Conservation (phyloP, 2,797 vertebrate genomes). For the Holocentrus rufus region DNA sequence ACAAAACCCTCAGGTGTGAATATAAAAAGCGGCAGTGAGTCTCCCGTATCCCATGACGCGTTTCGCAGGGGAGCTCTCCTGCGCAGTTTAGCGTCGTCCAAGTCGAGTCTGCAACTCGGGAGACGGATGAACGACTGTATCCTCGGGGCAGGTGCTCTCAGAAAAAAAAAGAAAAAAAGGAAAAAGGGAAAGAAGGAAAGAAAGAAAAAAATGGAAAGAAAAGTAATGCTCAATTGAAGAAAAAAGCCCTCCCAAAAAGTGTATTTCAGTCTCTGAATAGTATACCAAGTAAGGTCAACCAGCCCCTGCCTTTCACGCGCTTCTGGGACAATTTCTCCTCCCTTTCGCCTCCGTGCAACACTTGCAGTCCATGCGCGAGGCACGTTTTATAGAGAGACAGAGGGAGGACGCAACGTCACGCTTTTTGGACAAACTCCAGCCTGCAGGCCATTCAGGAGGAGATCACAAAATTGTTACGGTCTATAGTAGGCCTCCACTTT, state of each 20-base stretch:
- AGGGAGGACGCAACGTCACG: constrained; percentile 81
- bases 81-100: constrained; percentile 49
- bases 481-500: neutral
- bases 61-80: constrained; percentile 61
- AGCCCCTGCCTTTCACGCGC: constrained; percentile 37
- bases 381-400: constrained; percentile 75
- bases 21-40: constrained; percentile 24
- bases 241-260: neutral
- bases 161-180: neutral
- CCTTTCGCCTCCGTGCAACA: constrained; percentile 50
- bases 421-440: constrained; percentile 32
- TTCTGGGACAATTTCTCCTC: constrained; percentile 53
- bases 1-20: constrained; percentile 53
- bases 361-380: constrained; percentile 58
- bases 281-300: constrained; percentile 27
- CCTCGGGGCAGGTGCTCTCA: constrained; percentile 78
- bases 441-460: constrained; percentile 2
- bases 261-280: neutral
- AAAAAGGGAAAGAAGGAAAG: too few species aligned
- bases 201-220: too few species aligned
- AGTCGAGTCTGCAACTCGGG: constrained; percentile 44
- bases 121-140: constrained; percentile 52
- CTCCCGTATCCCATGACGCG: constrained; percentile 61
- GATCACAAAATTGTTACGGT: neutral
- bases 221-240: neutral